Conservation (phyloP, 1,140 invertebrate species). For the Zaprionus taronus region DNA sequence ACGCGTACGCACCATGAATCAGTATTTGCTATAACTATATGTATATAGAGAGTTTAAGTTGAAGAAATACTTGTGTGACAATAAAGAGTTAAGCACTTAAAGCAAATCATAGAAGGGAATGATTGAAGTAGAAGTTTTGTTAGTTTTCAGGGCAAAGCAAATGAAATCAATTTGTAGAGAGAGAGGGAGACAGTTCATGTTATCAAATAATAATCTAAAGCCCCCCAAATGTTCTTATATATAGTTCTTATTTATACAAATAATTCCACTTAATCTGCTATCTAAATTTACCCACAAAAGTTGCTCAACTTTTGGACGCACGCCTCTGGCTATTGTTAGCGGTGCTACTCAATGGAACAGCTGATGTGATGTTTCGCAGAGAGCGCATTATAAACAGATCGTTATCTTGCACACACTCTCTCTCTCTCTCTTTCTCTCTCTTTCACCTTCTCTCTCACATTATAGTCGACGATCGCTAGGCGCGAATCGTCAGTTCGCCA, state of each 20-base stretch:
- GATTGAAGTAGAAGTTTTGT: not conserved
- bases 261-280: not conserved
- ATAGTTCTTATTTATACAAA: constrained; percentile 1
- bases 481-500: constrained; percentile 23
- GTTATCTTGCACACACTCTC: constrained; percentile 5
- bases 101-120: not conserved
- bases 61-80: not conserved
- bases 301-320: constrained; percentile 36
- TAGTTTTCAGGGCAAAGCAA: not conserved
- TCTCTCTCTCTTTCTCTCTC: constrained; percentile 3
- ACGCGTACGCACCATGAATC: constrained; percentile 63
- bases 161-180: not conserved
- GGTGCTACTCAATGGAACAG: constrained; percentile 11
- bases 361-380: constrained; percentile 1
- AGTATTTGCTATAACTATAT: constrained; percentile 50
- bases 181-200: not conserved
- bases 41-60: not conserved
- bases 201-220: not conserved
- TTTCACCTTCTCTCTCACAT: constrained; percentile 9
- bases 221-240: not conserved
- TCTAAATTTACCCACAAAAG: constrained; percentile 37
- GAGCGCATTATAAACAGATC: constrained; percentile 1
- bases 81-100: not conserved
- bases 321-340: constrained; percentile 44
- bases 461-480: constrained; percentile 8